Evolutionary conservation across 2,113 vertebrate species (phyloP).

Genomic region (Kryptolebias marmoratus): DNA sequence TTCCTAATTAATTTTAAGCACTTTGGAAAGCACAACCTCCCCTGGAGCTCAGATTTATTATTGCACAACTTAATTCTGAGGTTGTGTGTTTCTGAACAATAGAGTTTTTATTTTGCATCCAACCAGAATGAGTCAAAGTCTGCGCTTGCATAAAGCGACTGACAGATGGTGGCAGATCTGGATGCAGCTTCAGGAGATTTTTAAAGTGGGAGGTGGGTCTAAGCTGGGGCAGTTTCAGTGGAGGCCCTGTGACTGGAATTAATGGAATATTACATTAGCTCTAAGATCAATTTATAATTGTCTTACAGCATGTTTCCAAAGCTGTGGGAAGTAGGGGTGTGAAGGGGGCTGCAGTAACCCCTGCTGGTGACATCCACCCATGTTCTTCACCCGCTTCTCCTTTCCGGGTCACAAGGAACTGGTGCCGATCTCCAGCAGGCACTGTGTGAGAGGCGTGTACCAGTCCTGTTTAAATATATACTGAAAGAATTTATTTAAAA

Average conservation of each 20-base stretch:
- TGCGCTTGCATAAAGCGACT: background rate
- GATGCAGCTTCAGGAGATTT: background rate
- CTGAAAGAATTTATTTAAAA: too few relatives aligned
- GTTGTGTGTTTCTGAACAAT: conserved; percentile 26
- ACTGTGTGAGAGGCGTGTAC: too few relatives aligned
- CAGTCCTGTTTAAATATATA: too few relatives aligned
- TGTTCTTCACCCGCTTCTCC: too few relatives aligned
- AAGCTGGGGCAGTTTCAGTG: background rate
- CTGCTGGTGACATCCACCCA: too few relatives aligned
- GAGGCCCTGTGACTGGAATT: background rate
- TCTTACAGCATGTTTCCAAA: too few relatives aligned
- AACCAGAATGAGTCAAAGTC: background rate
- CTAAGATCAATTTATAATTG: too few relatives aligned
- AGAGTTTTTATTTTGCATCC: conserved; percentile 7
- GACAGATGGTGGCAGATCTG: conserved; percentile 12
- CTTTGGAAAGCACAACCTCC: conserved; percentile 13
- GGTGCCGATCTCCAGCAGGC: too few relatives aligned
- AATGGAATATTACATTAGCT: background rate
- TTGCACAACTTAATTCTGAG: conserved; percentile 35
- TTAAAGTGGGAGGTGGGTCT: background rate
- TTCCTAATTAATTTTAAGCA: conserved; percentile 42
- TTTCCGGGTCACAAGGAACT: too few relatives aligned
- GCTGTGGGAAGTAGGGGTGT: too few relatives aligned
- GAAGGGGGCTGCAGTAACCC: too few relatives aligned
- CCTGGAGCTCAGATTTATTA: conserved; percentile 27